Percentiles rank a stretch among this genome's conserved stretches.
Conservation (phyloP, 2,113 vertebrate genomes). For the Columba janthina region DNA sequence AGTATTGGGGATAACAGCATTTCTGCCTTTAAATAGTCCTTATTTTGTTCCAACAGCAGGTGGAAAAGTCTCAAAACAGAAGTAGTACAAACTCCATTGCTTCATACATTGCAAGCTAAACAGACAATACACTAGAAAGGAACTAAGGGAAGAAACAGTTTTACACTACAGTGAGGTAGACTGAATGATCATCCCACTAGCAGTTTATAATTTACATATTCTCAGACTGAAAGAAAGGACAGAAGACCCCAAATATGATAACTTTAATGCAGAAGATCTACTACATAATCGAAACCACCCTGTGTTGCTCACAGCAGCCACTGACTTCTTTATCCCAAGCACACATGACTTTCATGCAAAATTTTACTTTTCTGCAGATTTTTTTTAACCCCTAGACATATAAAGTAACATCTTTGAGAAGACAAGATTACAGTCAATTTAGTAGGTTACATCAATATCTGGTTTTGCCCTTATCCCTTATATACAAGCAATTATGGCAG, state of each 20-base stretch:
- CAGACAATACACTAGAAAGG: neutral
- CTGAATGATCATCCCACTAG: neutral
- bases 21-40: neutral
- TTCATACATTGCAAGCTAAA: neutral
- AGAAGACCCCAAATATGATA: neutral
- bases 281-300: neutral
- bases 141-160: neutral
- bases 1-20: neutral
- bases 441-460: neutral
- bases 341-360: slow-evolving; percentile 18
- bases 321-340: slow-evolving; percentile 18
- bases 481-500: slow-evolving; percentile 52
- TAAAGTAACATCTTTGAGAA: slow-evolving; percentile 29
- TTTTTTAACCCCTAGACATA: slow-evolving; percentile 5
- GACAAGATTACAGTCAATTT: slow-evolving; percentile 7
- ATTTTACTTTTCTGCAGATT: neutral
- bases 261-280: neutral
- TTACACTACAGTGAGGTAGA: neutral
- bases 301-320: neutral
- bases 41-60: neutral
- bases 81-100: neutral
- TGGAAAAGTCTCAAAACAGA: neutral
- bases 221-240: neutral
- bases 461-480: neutral
- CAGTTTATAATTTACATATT: neutral